Base-by-base conservation (phyloP, 2,113 vertebrate species). In the Antennarius striatus region DNA sequence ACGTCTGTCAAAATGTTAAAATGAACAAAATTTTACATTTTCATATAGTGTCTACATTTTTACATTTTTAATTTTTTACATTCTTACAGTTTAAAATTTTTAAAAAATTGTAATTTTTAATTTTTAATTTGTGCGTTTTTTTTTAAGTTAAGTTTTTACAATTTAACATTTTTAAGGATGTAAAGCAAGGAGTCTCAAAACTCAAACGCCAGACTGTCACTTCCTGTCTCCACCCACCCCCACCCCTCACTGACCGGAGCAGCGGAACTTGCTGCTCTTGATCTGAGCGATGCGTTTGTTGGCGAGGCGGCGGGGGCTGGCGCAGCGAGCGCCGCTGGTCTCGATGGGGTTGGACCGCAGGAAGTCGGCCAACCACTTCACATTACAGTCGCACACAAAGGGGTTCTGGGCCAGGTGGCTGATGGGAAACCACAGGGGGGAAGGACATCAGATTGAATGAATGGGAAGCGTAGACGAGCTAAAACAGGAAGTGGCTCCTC, bases 211-310 rank as follows among this genome's bases (percentile, higher is more conserved):
- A 22, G 22, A 22, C 22, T 22, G 22, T 22, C 22, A 22, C 22
- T 22, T 22, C 22, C 22, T 22, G 22, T 36, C 32, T 36, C 32
- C 3, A 22, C 32, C 32, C 32, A 1, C 7, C 32, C 7, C 32
- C 7, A 4, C 7, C 32, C 32, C 16, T 17, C 17, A 84, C 85
- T 79, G 86, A 98, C 97, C 95, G 0, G 96, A 98, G 91, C 96
- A 98, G 75, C 97, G 93, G 57, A 98, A 98, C 88, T 99, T 98
- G 92, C 94, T 98, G 96, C 97, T 98, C 87, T 98, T 98, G 91
- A 99, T 97, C 90, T 98, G 97, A 0, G 96, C 96, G 0, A 99
- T 98, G 91, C 96, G 96, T 65, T 99, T 99, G 94, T 98, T 98
- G 92, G 96, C 95, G 4, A 99, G 93, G 68, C 97, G 95, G 29